A percentile compares a stretch with the other conserved stretches of the same genome.
phyloP scores from a whole-genome alignment of 2,113 vertebrate genomes.

The Thunnus thynnus region DNA sequence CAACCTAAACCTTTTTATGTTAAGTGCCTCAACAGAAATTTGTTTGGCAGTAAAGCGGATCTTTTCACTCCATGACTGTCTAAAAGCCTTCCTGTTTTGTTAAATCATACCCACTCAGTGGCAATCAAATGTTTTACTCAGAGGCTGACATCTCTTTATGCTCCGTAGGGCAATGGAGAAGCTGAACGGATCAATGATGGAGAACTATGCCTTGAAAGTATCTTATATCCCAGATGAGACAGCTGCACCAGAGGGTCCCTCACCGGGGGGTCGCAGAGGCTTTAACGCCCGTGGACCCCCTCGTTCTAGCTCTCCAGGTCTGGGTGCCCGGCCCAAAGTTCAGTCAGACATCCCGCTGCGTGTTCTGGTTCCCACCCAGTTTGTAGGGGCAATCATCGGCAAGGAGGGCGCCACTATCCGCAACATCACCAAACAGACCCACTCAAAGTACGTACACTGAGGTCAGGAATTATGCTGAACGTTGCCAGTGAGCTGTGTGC shows the following conservation, averaged over 20 bases:
- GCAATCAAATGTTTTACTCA: background rate
- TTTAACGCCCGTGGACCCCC: constrained; percentile 90
- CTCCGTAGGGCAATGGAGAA: constrained; percentile 93
- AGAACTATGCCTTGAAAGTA: constrained; percentile 95
- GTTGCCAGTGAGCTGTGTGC: background rate
- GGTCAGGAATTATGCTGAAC: constrained; percentile 23
- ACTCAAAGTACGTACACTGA: constrained; percentile 91
- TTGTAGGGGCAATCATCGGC: constrained; percentile 98
- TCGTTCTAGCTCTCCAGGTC: constrained; percentile 90
- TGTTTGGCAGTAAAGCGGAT: background rate
- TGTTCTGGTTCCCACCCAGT: constrained; percentile 96
- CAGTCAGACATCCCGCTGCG: constrained; percentile 94
- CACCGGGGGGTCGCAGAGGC: constrained; percentile 87
- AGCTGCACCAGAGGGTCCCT: constrained; percentile 83
- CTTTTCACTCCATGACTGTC: background rate
- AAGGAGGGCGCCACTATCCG: constrained; percentile 98
- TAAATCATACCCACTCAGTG: background rate
- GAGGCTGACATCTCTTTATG: background rate
- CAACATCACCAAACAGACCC: constrained; percentile 98
- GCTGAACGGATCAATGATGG: constrained; percentile 95
- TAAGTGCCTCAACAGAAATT: background rate
- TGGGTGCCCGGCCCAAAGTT: constrained; percentile 90
- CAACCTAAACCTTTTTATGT: background rate
- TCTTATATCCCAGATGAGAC: constrained; percentile 97
- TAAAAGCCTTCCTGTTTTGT: background rate